Evolutionary conservation across 2,797 vertebrate species (phyloP).

Genomic region (Smutsia gigantea): DNA sequence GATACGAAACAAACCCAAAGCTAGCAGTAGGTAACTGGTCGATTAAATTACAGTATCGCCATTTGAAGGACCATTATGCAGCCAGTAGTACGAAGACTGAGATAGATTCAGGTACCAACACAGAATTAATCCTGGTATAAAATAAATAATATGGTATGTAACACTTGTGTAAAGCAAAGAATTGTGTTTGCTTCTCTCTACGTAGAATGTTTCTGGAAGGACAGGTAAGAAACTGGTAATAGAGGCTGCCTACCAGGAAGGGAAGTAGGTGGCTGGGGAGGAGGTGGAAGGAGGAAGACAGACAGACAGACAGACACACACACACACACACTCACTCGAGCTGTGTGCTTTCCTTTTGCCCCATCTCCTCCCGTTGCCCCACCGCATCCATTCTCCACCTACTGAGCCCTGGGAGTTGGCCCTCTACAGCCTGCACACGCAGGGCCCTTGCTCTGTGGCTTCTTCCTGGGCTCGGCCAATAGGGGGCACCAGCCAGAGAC

Average conservation of each 20-base stretch:
- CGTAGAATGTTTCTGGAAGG: neutral
- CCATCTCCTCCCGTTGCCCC: neutral
- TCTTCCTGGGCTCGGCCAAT: neutral
- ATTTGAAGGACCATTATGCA: neutral
- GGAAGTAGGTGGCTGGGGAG: neutral
- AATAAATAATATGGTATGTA: neutral
- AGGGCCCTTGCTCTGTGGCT: neutral
- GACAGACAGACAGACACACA: neutral
- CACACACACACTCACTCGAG: neutral
- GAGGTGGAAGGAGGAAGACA: neutral
- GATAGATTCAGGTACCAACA: neutral
- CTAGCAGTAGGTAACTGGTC: neutral
- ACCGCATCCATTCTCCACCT: no score
- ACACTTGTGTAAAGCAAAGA: neutral
- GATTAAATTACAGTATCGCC: rapidly evolving
- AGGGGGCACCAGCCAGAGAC: neutral
- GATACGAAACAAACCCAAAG: neutral
- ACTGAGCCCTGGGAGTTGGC: neutral
- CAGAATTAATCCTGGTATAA: neutral
- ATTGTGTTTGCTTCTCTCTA: neutral
- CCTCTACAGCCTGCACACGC: neutral
- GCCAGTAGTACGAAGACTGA: neutral
- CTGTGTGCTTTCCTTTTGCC: neutral
- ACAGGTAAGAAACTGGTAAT: neutral
- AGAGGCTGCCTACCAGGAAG: neutral